These are phyloP conservation scores for Pterocles burchelli DNA, from an alignment of 2,113 vertebrate species.

Conservation along the genomic window DNA sequence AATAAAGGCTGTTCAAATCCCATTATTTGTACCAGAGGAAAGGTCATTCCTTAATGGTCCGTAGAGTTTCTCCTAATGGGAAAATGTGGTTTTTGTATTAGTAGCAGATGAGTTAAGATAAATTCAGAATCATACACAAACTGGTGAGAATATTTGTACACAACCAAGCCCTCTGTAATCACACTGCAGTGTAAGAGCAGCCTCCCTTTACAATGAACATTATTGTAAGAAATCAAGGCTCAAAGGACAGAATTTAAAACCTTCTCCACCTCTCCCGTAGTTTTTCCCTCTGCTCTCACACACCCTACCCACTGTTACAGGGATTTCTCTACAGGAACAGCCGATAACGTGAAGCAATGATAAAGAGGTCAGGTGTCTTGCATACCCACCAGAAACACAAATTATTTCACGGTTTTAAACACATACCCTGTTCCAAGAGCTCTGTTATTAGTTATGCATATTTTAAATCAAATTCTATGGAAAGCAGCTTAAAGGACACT, in stretches of 20 bases:
- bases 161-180: not conserved
- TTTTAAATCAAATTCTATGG: not conserved
- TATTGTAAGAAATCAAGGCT: not conserved
- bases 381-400: not conserved
- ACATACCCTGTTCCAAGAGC: not conserved
- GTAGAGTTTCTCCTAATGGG: not conserved
- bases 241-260: not conserved
- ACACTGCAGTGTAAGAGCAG: not conserved
- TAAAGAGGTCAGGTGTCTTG: not conserved
- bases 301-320: not conserved
- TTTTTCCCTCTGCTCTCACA: not conserved
- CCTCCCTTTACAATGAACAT: not conserved
- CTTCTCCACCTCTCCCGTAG: not conserved
- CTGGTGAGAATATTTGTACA: not conserved
- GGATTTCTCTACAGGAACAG: not conserved
- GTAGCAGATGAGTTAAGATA: not conserved
- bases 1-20: not conserved
- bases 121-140: not conserved
- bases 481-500: not conserved
- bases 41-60: not conserved
- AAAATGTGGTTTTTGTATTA: not conserved
- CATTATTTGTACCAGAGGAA: not conserved
- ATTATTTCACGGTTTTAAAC: not conserved
- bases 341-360: not conserved
- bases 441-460: conserved; percentile 26